Percentiles rank a stretch among this genome's conserved stretches.
Evolutionary conservation across 2,797 vertebrate species (phyloP).

Genomic region (Arrhamphus sclerolepis): DNA sequence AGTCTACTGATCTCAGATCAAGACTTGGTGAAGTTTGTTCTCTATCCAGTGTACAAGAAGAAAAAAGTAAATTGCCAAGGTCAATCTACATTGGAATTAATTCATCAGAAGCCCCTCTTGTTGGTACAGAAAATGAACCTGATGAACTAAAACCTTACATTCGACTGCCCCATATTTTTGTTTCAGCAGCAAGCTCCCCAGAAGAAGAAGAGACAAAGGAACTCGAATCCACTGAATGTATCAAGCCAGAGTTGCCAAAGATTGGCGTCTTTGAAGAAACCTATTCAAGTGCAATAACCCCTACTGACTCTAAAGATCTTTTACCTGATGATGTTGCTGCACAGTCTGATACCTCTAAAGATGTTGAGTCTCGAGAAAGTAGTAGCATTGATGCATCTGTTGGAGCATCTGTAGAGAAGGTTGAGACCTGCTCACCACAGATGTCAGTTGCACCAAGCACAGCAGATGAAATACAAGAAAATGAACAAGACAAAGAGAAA

Average conservation of each 20-base stretch:
- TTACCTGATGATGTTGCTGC: conserved; percentile 11
- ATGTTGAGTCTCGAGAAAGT: conserved; percentile 15
- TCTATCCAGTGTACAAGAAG: conserved; percentile 13
- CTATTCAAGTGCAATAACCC: background rate
- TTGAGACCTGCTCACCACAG: conserved; percentile 27
- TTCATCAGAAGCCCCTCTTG: conserved; percentile 29
- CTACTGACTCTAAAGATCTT: conserved; percentile 28
- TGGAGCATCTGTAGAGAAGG: conserved; percentile 19
- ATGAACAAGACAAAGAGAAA: conserved; percentile 29
- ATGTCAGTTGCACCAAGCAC: conserved; percentile 1
- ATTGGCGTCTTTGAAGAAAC: conserved; percentile 25
- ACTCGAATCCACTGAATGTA: conserved; percentile 17
- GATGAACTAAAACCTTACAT: conserved; percentile 53
- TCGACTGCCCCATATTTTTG: conserved; percentile 79
- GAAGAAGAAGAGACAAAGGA: conserved; percentile 74
- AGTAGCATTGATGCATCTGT: conserved; percentile 8
- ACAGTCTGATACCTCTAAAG: conserved; percentile 21
- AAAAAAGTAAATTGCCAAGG: conserved; percentile 30
- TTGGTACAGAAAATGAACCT: conserved; percentile 25
- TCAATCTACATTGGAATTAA: conserved; percentile 73
- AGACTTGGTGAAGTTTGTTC: conserved; percentile 22
- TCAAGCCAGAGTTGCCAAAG: conserved; percentile 24
- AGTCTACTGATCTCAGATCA: background rate
- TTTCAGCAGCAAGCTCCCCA: conserved; percentile 78
- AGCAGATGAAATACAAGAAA: conserved; percentile 3